Evolutionary conservation across 2,113 vertebrate species (phyloP), one percentile per base, ranked within the genome.

Genomic region (Pygoscelis antarcticus): DNA sequence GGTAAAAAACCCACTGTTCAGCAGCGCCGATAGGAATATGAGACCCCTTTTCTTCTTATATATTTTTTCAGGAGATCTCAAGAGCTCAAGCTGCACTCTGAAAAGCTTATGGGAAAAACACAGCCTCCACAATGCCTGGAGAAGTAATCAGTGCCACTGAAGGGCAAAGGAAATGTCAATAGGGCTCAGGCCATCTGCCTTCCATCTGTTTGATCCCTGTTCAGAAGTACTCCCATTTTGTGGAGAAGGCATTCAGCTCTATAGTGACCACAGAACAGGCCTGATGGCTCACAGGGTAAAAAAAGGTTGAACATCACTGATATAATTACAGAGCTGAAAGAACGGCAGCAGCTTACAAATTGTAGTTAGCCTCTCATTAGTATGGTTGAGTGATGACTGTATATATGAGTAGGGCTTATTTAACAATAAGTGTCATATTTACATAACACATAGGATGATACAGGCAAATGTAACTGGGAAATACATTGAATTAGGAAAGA

Each of bases 371-470:
- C 30, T 44, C 75, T 86, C 80, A 52, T 96, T 93, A 94, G 46
- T 55, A 25, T 6, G 61, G 36, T 34, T 82, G 92, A 88, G 27
- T 47, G 80, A 88, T 88, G 79, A 58, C 42, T 83, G 13, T 61
- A 10, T 57, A 10, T n/a, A 16, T 19, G 4, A 89, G 52, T 34
- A 54, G 77, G 52, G 44, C 38, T 89, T 68, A 83, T 83, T 72
- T 46, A 86, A 79, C 57, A 89, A 75, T 54, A 89, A 89, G 90
- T 88, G 83, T 75, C 72, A 30, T 90, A 44, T 92, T 84, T 92
- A 77, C 38, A 77, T 90, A 87, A 83, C n/a, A 19, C 64, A 90
- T 30, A 84, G 89, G 49, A 62, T 68, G 68, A 76, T 60, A 58
- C 38, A 60, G 52, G 38, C 42, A 76, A 76, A 80, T n/a, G 76